Evolutionary conservation across 2,888 invertebrate species (phyloP), one percentile per base, ranked within the genome.

Genomic region (Argynnis bischoffii): DNA sequence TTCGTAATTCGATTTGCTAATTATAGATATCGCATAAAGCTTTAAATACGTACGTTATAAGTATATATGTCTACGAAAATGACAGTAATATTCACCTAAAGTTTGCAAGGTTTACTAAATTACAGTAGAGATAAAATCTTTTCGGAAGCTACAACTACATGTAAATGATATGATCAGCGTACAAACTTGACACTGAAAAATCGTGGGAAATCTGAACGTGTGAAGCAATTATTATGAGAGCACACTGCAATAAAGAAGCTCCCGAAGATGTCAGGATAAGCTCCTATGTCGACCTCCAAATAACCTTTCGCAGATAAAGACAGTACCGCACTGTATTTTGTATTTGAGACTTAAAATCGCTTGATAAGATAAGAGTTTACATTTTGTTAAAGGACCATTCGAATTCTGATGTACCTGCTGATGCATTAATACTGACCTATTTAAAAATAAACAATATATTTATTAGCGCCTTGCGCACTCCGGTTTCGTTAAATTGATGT

Each of bases 171-270:
- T 54, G 6, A 66, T 66, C 66, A 61, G 26, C 51, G 18, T 48
- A 48, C 57, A 21, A 6, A 14, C 66, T 51, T 66, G 66, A 66
- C 66, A 66, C 55, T 66, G 66, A 61, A 66, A 66, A 61, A 66
- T 66, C 61, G 66, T 66, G 66, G 66, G 66, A 66, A 66, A 41
- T n/a, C 41, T 65, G 50, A 21, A 66, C 66, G 66, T 66, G 66
- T 66, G 66, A 66, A 66, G 54, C 66, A 64, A 64, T 64, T 57
- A 64, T 56, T 64, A 64, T 41, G 47, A 53, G 35, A 61, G 60
- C 55, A 61, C 31, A 41, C 26, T 21, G 41, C 60, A 55, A 60
- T 61, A 66, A 66, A 61, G 66, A 60, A 66, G 66, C 60, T 60
- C 60, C 60, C 61, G 47, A 47, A 61, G 66, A 66, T 66, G 15